Evolutionary conservation across 2,888 invertebrate genomes (phyloP).

Genomic region (Congeria kusceri): DNA sequence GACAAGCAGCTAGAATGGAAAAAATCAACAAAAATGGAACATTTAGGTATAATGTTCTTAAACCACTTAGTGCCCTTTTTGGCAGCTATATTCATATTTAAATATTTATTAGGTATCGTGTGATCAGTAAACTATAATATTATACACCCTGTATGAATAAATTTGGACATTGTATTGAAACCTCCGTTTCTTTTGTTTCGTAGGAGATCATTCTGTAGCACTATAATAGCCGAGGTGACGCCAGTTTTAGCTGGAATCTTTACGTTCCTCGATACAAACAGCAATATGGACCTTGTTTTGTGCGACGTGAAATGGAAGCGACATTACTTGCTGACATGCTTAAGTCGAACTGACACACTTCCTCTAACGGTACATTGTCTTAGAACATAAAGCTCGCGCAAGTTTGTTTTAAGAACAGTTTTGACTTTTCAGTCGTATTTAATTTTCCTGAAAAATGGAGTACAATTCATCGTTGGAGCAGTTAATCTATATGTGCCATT

Average conservation of each 20-base stretch:
- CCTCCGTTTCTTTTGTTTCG: neutral
- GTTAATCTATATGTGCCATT: too few species aligned
- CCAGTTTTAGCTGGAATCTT: conserved; percentile 79
- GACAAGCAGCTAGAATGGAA: conserved; percentile 74
- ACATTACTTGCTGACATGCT: too few species aligned
- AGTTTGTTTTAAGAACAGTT: too few species aligned
- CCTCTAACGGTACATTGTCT: too few species aligned
- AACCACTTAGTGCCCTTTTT: neutral
- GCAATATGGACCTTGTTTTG: conserved; percentile 69
- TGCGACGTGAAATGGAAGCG: too few species aligned
- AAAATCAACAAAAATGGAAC: conserved; percentile 77
- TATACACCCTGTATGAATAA: neutral
- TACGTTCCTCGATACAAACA: conserved; percentile 77
- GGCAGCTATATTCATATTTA: neutral
- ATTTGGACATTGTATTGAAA: neutral
- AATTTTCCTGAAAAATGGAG: too few species aligned
- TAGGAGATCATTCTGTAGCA: conserved; percentile 72
- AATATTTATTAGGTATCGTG: too few species aligned
- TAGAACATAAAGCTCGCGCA: too few species aligned
- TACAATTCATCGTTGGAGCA: too few species aligned
- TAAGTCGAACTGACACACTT: too few species aligned
- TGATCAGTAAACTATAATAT: neutral
- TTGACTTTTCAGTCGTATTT: too few species aligned
- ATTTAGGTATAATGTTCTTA: conserved; percentile 66
- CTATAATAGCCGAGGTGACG: conserved; percentile 74